Evolutionary conservation across 2,888 invertebrate species (phyloP), one percentile per base, ranked within the genome.

Genomic region (Gisinianus flammeolus): DNA sequence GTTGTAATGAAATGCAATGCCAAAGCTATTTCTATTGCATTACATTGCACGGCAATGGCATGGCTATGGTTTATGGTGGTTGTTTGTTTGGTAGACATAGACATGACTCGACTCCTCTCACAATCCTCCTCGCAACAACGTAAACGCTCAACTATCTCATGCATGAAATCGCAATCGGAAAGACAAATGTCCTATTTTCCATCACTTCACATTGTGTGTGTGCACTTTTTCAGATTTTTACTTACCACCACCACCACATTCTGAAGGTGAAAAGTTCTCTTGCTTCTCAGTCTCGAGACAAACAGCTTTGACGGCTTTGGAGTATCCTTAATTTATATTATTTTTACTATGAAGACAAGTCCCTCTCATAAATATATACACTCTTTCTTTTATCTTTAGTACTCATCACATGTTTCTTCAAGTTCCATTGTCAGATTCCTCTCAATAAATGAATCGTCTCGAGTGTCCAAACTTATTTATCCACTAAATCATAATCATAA

Each of bases 131-230:
- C 73, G 31, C 33, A 58, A 73, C 35, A 62, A 73, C 24, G 62
- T 58, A 35, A 73, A 64, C 31, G 22, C 12, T n/a, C 31, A 68
- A 73, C 33, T 73, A 35, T 68, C 76, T 76, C 73, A 82, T 79
- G 82, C 82, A 80, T 82, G 81, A 82, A 82, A 82, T 81, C 74
- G 76, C 79, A 78, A 82, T 82, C 79, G 81, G 81, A 82, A 82
- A 82, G 81, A 81, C 81, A 81, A 81, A 81, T 82, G 81, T 82
- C 80, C 81, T 71, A 81, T 80, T 80, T 80, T 80, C 77, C 77
- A 79, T 75, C 79, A 76, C 76, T 70, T 35, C 66, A 79, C 74
- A 77, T 72, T 75, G 44, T 19, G 19, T 19, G 19, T 16, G 44
- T 12, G 44, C n/a, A n/a, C n/a, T 68, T 77, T 66, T 79, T 67